Base-by-base conservation (phyloP, 2,888 invertebrate genomes). In the Campoletis raptor region DNA sequence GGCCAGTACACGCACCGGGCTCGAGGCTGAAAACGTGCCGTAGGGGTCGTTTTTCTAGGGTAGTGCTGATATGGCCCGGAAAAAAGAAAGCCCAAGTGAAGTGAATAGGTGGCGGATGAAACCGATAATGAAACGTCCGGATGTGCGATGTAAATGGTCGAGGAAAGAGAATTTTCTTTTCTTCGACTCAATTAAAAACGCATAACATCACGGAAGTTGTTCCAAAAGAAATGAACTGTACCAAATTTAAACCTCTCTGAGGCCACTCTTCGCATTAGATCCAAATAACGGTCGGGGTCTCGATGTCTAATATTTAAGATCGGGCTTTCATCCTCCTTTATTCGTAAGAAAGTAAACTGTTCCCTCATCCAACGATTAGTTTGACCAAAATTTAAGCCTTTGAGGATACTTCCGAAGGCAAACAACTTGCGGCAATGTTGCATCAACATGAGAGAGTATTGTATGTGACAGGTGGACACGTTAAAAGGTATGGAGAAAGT, bases 1-100 rank as follows among this genome's bases (percentile, higher is more conserved):
- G 81, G 40, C 54, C 74, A 36, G 66, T 74, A 45, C 76, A 1
- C 2, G 15, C 64, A 40, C 40, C 45, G 81, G 52, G 61, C 70
- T 73, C 81, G 81, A 18, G 36, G 72, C 37, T 66, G 30, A 57
- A 80, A 61, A 40, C 45, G 37, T 18, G 45, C 64, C 45, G 24
- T 24, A 54, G 61, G 30, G 67, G 67, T 40, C 21, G 54, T n/a
- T 52, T 52, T 52, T 42, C 42, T 42, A 42, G 10, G 10, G 42
- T 42, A 10, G 42, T 10, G 9, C 9, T 42, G 42, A 42, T 42
- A 2, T 42, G 2, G n/a, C n/a, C 42, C 42, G 42, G 7, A 18
- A 52, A n/a, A 52, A n/a, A 52, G 7, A 9, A 54, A 30, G 30
- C 3, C 30, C 21, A 54, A 54, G 2, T 9, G 54, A 54, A 54